Conservation (phyloP, 1,140 invertebrate species). For the Latrodectus geometricus region DNA sequence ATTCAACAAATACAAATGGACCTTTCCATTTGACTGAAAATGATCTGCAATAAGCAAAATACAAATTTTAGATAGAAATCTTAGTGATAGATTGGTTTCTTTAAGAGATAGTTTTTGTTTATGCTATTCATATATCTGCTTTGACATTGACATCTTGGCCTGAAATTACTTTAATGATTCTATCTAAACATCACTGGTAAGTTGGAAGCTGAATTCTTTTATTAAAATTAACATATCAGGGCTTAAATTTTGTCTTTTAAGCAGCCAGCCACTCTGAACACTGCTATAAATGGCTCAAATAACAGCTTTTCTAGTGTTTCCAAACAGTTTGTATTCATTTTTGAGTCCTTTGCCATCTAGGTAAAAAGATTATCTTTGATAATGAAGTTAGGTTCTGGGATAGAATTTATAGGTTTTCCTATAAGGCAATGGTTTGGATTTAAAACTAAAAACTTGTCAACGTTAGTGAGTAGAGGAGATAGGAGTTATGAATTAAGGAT, state of each 20-base stretch:
- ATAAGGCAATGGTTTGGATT: conserved; percentile 65
- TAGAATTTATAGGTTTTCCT: too few species aligned
- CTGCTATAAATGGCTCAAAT: conserved; percentile 11
- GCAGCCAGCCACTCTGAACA: neutral
- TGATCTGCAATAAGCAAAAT: conserved; percentile 1
- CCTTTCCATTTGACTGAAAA: too few species aligned
- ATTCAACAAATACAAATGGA: too few species aligned
- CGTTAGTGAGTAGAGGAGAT: conserved; percentile 64
- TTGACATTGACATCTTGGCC: neutral
- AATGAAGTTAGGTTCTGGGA: too few species aligned
- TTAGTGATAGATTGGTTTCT: too few species aligned
- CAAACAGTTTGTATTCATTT: too few species aligned
- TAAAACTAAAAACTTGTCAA: conserved; percentile 66
- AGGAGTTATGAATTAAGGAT: conserved; percentile 66
- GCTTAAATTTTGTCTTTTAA: neutral
- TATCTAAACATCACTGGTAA: neutral
- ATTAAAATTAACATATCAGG: neutral
- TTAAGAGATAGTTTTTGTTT: neutral
- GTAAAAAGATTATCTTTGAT: too few species aligned
- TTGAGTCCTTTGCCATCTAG: too few species aligned
- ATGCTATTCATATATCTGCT: neutral
- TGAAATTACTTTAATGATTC: neutral
- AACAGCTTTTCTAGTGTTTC: neutral
- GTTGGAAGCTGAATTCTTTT: conserved; percentile 4
- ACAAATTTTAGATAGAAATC: neutral